These are phyloP conservation scores for Penelope pileata DNA, from an alignment of 2,113 vertebrate species.

Conservation along the genomic window DNA sequence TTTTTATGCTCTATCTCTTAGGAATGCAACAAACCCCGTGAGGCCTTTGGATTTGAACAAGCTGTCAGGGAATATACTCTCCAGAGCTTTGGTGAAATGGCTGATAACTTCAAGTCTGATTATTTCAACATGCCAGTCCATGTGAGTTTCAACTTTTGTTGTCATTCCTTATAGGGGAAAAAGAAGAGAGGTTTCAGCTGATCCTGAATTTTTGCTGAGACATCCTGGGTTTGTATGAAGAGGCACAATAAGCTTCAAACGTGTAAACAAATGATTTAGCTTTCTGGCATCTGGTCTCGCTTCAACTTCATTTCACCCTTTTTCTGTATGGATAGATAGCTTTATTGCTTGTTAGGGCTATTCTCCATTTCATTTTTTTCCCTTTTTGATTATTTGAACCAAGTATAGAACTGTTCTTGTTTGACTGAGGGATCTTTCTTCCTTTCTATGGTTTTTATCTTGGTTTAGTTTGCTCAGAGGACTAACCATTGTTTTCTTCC, in stretches of 20 bases:
- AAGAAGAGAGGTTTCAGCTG: not conserved
- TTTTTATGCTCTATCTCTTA: conserved; percentile 60
- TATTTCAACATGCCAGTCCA: conserved; percentile 99
- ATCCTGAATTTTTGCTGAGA: not conserved
- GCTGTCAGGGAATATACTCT: conserved; percentile 94
- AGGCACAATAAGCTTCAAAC: not conserved
- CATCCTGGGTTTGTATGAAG: conserved; percentile 12
- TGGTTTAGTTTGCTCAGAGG: not conserved
- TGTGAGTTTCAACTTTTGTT: conserved; percentile 78
- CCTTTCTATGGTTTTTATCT: not conserved
- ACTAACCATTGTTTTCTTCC: not conserved
- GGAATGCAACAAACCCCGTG: conserved; percentile 97
- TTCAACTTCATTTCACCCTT: not conserved
- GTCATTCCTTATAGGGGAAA: conserved; percentile 19
- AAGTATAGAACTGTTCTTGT: not conserved
- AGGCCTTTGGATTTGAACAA: conserved; percentile 98
- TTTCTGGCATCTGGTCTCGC: not conserved
- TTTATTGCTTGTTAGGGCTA: not conserved
- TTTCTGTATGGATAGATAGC: too few relatives aligned
- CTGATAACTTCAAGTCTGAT: conserved; percentile 98
- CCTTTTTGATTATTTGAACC: not conserved
- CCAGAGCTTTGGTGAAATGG: conserved; percentile 98
- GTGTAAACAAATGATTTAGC: not conserved
- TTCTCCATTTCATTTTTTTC: not conserved
- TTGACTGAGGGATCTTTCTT: not conserved